Evolutionary conservation across 2,113 vertebrate species (phyloP).

Genomic region (Recurvirostra avosetta): DNA sequence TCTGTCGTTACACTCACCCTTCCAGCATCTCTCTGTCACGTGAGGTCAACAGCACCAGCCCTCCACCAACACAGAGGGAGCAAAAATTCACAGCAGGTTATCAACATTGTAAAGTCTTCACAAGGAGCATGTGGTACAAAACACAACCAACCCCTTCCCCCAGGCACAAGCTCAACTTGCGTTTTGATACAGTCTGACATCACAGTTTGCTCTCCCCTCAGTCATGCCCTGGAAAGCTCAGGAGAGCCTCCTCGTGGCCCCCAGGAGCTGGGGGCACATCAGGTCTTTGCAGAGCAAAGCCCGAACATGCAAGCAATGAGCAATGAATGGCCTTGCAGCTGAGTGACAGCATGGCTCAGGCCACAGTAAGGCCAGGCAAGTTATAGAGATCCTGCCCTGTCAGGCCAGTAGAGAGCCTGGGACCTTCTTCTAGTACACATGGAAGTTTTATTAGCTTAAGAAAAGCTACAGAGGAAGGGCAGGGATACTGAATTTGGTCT

Average conservation of each 20-base stretch:
- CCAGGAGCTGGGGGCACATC: background rate
- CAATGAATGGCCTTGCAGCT: background rate
- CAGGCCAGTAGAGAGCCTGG: background rate
- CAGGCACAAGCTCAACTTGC: background rate
- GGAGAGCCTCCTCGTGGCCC: background rate
- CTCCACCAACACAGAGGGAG: background rate
- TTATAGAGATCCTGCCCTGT: background rate
- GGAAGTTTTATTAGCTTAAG: background rate
- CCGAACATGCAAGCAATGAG: background rate
- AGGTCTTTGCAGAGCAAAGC: background rate
- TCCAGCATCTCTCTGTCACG: background rate
- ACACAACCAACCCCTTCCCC: background rate
- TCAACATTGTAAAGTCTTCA: background rate
- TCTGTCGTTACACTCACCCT: background rate
- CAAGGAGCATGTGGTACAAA: background rate
- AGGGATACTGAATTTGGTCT: background rate
- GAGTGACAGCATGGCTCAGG: background rate
- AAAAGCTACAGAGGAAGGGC: background rate
- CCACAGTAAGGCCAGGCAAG: background rate
- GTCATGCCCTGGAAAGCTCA: background rate
- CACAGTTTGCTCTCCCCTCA: background rate
- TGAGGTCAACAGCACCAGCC: background rate
- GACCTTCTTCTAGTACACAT: background rate
- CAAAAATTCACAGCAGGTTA: background rate
- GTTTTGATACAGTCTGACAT: background rate